Conservation (phyloP, 2,888 invertebrate species). For the Megalurothrips usitatus region DNA sequence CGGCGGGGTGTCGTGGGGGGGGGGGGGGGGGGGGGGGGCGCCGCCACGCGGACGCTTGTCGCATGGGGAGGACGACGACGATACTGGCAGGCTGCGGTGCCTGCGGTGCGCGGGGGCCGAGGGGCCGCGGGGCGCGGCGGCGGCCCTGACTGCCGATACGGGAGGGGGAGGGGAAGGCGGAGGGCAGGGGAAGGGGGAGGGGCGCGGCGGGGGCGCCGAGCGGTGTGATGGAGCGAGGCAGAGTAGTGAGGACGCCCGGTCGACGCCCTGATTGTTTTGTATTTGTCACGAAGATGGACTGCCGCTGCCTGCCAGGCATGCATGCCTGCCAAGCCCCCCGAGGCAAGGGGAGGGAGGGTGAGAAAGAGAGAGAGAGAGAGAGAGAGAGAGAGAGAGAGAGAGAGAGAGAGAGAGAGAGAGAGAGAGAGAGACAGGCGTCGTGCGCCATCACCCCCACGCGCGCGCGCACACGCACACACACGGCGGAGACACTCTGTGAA, state of each 20-base stretch:
- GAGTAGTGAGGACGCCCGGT: not conserved
- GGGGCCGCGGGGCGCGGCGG: not conserved
- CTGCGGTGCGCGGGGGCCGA: not conserved
- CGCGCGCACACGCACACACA: not conserved
- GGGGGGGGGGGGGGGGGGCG: not conserved
- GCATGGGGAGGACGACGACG: not conserved
- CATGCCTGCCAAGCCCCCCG: not conserved
- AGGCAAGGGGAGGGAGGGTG: not conserved
- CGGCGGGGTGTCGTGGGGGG: not conserved
- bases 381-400: no score
- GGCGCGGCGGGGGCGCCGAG: not conserved
- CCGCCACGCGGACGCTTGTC: not conserved
- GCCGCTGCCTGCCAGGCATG: not conserved
- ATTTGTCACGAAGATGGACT: constrained; percentile 23
- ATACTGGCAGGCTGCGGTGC: no score
- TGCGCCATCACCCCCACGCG: no score
- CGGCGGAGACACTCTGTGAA: not conserved
- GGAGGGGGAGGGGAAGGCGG: not conserved
- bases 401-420: no score
- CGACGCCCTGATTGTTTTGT: constrained; percentile 22
- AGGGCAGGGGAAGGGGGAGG: not conserved
- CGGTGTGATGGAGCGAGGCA: no score
- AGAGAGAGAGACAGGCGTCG: no score
- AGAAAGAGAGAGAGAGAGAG: not conserved
- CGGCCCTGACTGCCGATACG: not conserved